Conservation (phyloP, 2,113 vertebrate genomes). For the Hoplias malabaricus region DNA sequence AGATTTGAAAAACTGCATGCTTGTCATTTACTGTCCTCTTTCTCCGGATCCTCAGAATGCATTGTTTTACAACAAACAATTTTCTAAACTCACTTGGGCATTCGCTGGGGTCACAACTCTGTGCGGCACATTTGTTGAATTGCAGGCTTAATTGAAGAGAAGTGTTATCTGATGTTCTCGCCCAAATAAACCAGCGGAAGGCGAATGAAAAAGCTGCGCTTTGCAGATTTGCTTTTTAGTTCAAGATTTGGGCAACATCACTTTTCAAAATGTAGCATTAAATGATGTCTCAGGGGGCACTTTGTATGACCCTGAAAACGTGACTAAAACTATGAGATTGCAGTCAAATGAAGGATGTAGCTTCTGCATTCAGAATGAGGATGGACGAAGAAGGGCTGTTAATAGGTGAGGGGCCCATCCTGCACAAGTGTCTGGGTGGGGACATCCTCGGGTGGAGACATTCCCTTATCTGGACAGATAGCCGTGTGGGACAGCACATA, state of each 20-base stretch:
- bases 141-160: not conserved
- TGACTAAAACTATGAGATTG: not conserved
- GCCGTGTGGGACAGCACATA: constrained; percentile 17
- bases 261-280: not conserved
- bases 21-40: not conserved
- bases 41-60: not conserved
- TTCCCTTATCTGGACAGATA: constrained; percentile 20
- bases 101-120: not conserved
- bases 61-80: constrained; percentile 18
- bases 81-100: constrained; percentile 16
- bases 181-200: not conserved
- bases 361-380: constrained; percentile 1
- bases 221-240: not conserved
- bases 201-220: not conserved
- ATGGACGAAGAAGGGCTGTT: not conserved
- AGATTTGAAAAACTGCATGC: not conserved
- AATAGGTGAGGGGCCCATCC: constrained; percentile 5
- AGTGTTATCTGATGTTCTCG: constrained; percentile 11
- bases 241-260: not conserved
- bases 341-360: not conserved
- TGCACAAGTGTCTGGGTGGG: constrained; percentile 29
- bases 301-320: not conserved
- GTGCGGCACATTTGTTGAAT: constrained; percentile 1
- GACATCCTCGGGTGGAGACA: constrained; percentile 35
- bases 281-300: not conserved